Evolutionary conservation across 2,888 invertebrate genomes (phyloP).

Genomic region (Brachylomia viminalis): DNA sequence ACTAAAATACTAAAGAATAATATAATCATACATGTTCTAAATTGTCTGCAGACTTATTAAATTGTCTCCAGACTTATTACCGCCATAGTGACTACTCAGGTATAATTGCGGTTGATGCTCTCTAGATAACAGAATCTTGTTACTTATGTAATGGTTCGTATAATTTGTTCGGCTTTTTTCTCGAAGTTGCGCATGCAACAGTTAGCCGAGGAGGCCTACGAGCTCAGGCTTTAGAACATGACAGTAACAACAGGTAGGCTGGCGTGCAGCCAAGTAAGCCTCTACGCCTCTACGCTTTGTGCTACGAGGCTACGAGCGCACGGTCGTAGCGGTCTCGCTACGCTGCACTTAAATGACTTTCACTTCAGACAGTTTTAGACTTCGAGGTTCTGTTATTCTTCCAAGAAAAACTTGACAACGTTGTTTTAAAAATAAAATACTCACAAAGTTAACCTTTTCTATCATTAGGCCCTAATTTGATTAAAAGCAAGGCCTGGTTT

Average conservation of each 20-base stretch:
- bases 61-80: slow-evolving; percentile 46
- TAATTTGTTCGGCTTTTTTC: slow-evolving; percentile 68
- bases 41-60: slow-evolving; percentile 46
- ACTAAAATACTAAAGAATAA: slow-evolving; percentile 36
- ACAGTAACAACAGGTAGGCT: slow-evolving; percentile 87
- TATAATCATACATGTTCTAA: slow-evolving; percentile 34
- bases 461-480: slow-evolving; percentile 59
- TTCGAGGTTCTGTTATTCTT: slow-evolving; percentile 52
- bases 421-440: slow-evolving; percentile 40
- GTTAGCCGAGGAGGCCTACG: slow-evolving; percentile 71
- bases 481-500: slow-evolving; percentile 60
- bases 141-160: slow-evolving; percentile 42
- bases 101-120: slow-evolving; percentile 33
- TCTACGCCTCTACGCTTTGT: slow-evolving; percentile 77
- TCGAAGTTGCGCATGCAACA: slow-evolving; percentile 71
- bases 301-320: slow-evolving; percentile 81
- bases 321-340: slow-evolving; percentile 71
- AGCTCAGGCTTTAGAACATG: slow-evolving; percentile 76
- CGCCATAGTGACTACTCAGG: slow-evolving; percentile 3
- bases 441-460: slow-evolving; percentile 56
- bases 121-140: slow-evolving; percentile 49
- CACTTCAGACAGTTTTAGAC: slow-evolving; percentile 71
- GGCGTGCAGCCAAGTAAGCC: slow-evolving; percentile 83
- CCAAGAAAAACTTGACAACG: slow-evolving; percentile 34
- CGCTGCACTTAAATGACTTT: slow-evolving; percentile 74